phyloP scores from a whole-genome alignment of 2,797 vertebrate species.

The Lutra lutra region DNA sequence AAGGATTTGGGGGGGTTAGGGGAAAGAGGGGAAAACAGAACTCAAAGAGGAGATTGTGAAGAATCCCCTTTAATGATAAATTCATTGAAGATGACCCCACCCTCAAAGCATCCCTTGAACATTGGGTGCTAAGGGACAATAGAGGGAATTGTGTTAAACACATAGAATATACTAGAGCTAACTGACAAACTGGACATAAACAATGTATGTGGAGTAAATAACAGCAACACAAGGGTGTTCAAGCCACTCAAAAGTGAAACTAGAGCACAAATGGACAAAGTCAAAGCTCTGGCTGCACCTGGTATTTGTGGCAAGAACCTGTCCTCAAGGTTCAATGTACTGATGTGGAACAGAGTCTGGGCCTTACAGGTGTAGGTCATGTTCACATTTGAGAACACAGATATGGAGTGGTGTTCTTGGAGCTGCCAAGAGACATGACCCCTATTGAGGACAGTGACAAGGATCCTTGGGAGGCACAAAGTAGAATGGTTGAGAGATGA shows the following conservation, averaged over 20 bases:
- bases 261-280: neutral
- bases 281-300: neutral
- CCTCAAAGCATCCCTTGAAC: neutral
- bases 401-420: neutral
- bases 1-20: neutral
- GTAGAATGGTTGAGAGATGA: neutral
- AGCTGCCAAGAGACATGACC: neutral
- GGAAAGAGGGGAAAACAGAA: neutral
- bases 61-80: neutral
- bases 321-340: fast-evolving
- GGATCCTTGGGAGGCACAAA: neutral
- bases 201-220: neutral
- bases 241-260: neutral
- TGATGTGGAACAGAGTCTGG: neutral
- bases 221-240: neutral
- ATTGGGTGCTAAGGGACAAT: neutral
- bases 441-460: neutral
- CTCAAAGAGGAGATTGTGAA: neutral
- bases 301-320: neutral
- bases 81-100: neutral
- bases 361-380: neutral
- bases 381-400: neutral
- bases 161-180: neutral
- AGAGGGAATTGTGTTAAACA: neutral
- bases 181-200: constrained; percentile 17